A percentile compares a stretch with the other conserved stretches of the same genome.
These are phyloP conservation scores for Xanthia icteritia DNA, from an alignment of 2,888 invertebrate species.

Conservation along the genomic window DNA sequence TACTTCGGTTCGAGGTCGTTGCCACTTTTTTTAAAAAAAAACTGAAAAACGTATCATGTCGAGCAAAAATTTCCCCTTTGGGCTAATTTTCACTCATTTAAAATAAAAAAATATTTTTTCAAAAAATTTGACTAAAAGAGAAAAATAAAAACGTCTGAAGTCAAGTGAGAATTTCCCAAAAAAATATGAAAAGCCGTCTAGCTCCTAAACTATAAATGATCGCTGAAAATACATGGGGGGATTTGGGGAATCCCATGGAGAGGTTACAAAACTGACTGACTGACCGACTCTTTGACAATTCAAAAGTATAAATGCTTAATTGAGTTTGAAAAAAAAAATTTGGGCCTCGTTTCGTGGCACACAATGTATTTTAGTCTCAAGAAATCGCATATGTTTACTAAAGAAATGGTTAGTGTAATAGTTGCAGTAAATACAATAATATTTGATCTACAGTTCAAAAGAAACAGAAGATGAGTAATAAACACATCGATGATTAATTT, in stretches of 20 bases:
- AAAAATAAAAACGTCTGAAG: too few relatives aligned
- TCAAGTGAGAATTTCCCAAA: neutral
- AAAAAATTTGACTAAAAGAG: too few relatives aligned
- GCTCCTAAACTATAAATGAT: neutral
- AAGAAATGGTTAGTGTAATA: constrained; percentile 14
- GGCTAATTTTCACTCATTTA: too few relatives aligned
- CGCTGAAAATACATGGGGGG: neutral
- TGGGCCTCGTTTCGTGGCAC: neutral
- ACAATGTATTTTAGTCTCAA: neutral
- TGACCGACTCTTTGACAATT: too few relatives aligned
- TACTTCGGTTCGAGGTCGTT: too few relatives aligned
- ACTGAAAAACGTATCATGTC: too few relatives aligned
- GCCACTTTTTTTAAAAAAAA: too few relatives aligned
- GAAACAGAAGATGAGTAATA: constrained; percentile 29
- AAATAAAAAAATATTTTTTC: too few relatives aligned
- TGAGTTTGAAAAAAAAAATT: neutral
- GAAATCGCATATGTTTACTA: constrained; percentile 6
- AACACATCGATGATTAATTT: constrained; percentile 19
- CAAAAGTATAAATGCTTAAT: too few relatives aligned
- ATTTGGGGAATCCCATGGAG: neutral
- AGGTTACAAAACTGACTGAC: too few relatives aligned
- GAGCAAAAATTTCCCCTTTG: too few relatives aligned
- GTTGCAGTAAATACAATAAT: constrained; percentile 13
- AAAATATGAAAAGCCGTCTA: neutral
- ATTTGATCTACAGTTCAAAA: constrained; percentile 32